These are phyloP conservation scores for Tamias sibiricus DNA, from an alignment of 2,113 vertebrate genomes.

Conservation along the genomic window DNA sequence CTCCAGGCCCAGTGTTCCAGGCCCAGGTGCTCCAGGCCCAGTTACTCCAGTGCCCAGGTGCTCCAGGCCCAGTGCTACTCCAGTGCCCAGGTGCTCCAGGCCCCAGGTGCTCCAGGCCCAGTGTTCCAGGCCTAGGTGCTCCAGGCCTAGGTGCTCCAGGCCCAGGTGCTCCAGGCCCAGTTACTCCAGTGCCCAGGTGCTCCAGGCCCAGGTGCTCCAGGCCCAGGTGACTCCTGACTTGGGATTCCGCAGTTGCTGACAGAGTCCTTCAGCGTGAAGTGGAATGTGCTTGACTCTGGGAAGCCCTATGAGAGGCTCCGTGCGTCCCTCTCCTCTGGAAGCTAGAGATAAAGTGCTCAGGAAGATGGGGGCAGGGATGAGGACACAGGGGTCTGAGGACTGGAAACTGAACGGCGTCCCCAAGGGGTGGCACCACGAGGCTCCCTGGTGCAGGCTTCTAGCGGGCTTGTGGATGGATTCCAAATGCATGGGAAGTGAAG, in stretches of 20 bases:
- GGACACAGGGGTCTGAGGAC: too few relatives aligned
- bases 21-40: too few relatives aligned
- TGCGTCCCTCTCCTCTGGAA: neutral
- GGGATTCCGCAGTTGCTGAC: neutral
- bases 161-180: neutral
- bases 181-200: neutral
- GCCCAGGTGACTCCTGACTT: neutral
- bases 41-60: too few relatives aligned
- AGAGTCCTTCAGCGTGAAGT: rapidly evolving
- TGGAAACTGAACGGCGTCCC: too few relatives aligned
- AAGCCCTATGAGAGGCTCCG: too few relatives aligned
- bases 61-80: too few relatives aligned
- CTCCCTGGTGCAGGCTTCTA: neutral
- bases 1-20: too few relatives aligned
- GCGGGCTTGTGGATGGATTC: neutral
- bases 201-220: neutral
- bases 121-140: too few relatives aligned
- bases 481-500: too few relatives aligned
- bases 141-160: too few relatives aligned
- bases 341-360: neutral
- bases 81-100: too few relatives aligned
- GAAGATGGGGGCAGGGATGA: neutral
- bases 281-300: too few relatives aligned
- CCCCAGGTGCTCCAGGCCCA: neutral
- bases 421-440: neutral